These are phyloP conservation scores for Oligia fasciuncula DNA, from an alignment of 2,888 invertebrate genomes.

Conservation along the genomic window DNA sequence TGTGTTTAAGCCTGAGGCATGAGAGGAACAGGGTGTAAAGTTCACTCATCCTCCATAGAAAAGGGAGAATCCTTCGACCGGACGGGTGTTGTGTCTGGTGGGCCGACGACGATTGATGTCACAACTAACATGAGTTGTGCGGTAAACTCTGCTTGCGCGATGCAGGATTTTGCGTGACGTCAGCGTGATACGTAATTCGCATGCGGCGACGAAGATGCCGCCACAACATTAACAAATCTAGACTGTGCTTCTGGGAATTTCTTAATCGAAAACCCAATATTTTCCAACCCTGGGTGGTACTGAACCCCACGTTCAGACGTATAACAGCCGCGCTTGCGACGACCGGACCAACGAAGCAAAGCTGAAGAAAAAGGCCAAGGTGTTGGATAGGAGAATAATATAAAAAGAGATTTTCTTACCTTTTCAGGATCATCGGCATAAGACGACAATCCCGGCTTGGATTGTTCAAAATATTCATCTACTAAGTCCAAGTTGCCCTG, in stretches of 20 bases:
- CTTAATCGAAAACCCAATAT: neutral
- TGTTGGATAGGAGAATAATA: neutral
- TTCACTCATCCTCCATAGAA: too few species aligned
- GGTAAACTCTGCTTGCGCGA: too few species aligned
- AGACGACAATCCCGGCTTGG: constrained; percentile 97
- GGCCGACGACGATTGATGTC: too few species aligned
- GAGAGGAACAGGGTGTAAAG: too few species aligned
- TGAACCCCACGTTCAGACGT: neutral
- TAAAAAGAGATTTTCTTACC: constrained; percentile 74
- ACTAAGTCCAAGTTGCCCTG: constrained; percentile 93
- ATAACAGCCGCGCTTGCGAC: neutral
- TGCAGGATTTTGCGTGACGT: too few species aligned
- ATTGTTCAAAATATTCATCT: constrained; percentile 95
- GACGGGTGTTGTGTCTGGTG: too few species aligned
- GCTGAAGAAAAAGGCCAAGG: neutral
- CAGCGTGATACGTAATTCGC: too few species aligned
- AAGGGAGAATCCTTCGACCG: too few species aligned
- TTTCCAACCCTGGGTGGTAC: neutral
- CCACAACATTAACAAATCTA: neutral
- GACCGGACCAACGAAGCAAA: neutral
- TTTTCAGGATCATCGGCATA: constrained; percentile 95
- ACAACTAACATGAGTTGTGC: too few species aligned
- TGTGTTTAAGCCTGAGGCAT: too few species aligned
- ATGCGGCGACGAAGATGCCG: too few species aligned
- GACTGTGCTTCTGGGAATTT: too few species aligned